Evolutionary conservation across 53 echinoderm and acorn worm species (phyloP), one percentile per base, ranked within the genome.

Genomic region (Zoroaster sp.): DNA sequence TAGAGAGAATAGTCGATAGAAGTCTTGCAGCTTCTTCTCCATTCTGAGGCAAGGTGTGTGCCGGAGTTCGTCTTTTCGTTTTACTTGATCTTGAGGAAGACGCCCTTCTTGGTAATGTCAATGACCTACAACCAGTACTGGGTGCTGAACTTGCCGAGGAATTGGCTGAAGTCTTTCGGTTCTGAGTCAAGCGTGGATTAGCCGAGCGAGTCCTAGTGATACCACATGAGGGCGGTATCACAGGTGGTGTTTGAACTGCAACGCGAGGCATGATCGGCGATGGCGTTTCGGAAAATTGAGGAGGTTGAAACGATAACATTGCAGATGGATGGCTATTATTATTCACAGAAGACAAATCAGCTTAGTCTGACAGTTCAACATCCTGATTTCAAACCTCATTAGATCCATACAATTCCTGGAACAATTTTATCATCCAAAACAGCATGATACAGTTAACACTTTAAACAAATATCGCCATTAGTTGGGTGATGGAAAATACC

Each of bases 21-120:
- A 89, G 18, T 37, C 44, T 39, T n/a, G 51, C 79, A 30, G 89
- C 89, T 34, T 79, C 89, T 7, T 89, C 80, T 4, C 89, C 89
- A 80, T 89, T 72, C 80, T 89, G 78, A 1, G 89, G 89, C 54
- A 79, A 28, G 35, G 79, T 53, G 36, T 77, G 88, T 12, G 51
- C 11, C 21, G 21, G 85, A 15, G 70, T 35, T 10, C 51, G 45
- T 46, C 11, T 34, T 3, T 49, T 36, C 1, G 85, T 35, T 35
- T 85, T 85, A 49, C 41, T 43, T n/a, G 85, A 35, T n/a, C 85
- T 35, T 18, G 85, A 85, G 7, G 85, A 85, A 3, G 70, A 46
- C n/a, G 46, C 71, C 18, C 85, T 33, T 12, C 21, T 69, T 4
- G 30, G 12, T 46, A 37, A 4, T 30, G 35, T 51, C 34, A 47